Evolutionary conservation across 2,797 vertebrate genomes (phyloP).

Genomic region (Mormyrus hasselquistii): DNA sequence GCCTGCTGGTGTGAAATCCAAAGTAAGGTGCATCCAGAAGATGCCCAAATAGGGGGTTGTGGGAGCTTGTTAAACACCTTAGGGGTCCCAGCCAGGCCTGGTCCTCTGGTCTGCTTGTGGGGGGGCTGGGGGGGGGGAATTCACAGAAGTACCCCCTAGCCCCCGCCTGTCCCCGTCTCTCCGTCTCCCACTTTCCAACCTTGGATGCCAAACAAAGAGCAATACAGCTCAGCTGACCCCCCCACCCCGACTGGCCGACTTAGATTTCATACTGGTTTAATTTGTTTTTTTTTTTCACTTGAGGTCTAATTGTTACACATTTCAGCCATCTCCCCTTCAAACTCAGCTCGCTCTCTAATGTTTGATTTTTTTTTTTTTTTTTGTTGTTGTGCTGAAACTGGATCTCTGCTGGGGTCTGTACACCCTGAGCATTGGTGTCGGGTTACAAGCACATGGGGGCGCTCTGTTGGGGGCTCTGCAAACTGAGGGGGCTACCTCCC

Average conservation of each 20-base stretch:
- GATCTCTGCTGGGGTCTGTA: conserved; percentile 61
- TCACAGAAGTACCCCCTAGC: background rate
- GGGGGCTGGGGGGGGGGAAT: background rate
- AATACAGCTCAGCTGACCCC: conserved; percentile 53
- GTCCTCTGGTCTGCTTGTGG: background rate
- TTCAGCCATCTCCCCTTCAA: conserved; percentile 49
- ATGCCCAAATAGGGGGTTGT: background rate
- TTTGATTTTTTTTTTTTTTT: conserved; percentile 66
- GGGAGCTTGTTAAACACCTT: background rate
- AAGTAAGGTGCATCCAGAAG: background rate
- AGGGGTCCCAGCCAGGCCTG: background rate
- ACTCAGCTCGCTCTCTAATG: conserved; percentile 61
- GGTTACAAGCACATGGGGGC: conserved; percentile 52
- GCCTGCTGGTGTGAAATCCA: background rate
- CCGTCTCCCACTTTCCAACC: conserved; percentile 16
- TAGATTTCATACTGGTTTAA: conserved; percentile 32
- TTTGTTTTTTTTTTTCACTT: conserved; percentile 17
- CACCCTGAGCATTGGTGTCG: conserved; percentile 62
- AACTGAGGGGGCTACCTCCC: conserved; percentile 52
- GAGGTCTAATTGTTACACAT: conserved; percentile 41
- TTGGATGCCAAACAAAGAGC: conserved; percentile 37
- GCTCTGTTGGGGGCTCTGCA: conserved; percentile 57
- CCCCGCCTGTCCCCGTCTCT: background rate
- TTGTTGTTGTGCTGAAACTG: conserved; percentile 57
- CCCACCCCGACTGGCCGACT: conserved; percentile 28